These are phyloP conservation scores for Pycnonotus jocosus DNA, from an alignment of 2,113 vertebrate genomes.

Conservation along the genomic window DNA sequence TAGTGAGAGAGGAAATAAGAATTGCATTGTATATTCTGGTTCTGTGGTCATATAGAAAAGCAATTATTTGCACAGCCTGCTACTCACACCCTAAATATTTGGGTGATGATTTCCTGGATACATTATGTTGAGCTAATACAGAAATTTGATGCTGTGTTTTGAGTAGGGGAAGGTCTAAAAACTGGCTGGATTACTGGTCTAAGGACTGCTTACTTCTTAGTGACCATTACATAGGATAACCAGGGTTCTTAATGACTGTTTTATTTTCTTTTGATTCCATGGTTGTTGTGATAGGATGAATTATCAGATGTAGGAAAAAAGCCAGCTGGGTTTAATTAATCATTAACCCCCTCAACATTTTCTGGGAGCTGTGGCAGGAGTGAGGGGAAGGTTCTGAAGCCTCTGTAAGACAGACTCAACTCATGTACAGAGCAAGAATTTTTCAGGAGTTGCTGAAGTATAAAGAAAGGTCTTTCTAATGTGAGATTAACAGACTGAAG, in stretches of 20 bases:
- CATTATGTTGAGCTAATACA: neutral
- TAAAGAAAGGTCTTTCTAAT: neutral
- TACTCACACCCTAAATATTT: slow-evolving; percentile 5
- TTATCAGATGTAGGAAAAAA: neutral
- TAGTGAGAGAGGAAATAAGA: neutral
- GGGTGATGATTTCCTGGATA: slow-evolving; percentile 23
- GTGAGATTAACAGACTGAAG: neutral
- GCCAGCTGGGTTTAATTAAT: neutral
- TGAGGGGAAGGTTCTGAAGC: neutral
- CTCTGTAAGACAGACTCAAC: neutral
- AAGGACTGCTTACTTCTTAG: neutral
- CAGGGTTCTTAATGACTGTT: neutral
- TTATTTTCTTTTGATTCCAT: neutral
- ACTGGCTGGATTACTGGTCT: neutral
- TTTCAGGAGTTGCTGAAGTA: neutral
- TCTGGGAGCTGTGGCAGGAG: neutral
- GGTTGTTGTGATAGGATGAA: neutral
- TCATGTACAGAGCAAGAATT: neutral
- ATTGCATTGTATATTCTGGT: neutral
- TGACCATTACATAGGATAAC: neutral
- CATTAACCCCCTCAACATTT: neutral
- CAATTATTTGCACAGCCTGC: neutral
- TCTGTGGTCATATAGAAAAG: neutral
- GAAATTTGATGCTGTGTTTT: neutral
- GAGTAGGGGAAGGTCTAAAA: neutral